Evolutionary conservation across 2,888 invertebrate species (phyloP).

Genomic region (Galeopsomyia nigrocyanea): DNA sequence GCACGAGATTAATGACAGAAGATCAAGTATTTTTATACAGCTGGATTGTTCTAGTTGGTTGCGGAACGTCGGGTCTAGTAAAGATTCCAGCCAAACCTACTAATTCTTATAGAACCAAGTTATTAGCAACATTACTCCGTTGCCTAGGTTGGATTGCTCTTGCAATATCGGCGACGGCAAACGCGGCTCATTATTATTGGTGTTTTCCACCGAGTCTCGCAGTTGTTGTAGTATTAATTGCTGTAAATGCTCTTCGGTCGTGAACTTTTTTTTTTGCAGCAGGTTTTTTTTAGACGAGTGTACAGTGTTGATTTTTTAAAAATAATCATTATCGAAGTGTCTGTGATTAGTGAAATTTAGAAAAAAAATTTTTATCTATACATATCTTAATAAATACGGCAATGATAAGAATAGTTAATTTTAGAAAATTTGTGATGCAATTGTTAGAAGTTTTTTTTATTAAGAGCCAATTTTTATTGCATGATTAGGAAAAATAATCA

Average conservation of each 20-base stretch:
- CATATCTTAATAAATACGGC: no score
- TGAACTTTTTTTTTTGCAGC: constrained; percentile 4
- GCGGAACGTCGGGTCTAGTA: constrained; percentile 58
- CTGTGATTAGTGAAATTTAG: not conserved
- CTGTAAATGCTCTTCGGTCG: constrained; percentile 51
- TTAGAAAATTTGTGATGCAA: not conserved
- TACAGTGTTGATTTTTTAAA: no score
- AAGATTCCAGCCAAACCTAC: constrained; percentile 51
- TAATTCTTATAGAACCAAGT: constrained; percentile 49
- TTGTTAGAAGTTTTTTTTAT: no score
- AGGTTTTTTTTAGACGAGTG: no score
- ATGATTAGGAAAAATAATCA: no score
- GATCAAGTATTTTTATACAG: constrained; percentile 60
- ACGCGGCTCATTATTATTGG: constrained; percentile 61
- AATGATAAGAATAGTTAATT: not conserved
- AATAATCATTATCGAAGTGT: no score
- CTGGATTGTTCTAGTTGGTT: constrained; percentile 60
- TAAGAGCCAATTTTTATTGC: no score
- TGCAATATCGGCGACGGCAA: constrained; percentile 54
- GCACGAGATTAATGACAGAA: constrained; percentile 60
- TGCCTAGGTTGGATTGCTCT: constrained; percentile 60
- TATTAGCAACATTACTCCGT: constrained; percentile 57
- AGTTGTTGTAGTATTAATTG: constrained; percentile 50
- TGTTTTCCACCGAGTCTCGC: constrained; percentile 61
- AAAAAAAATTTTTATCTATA: not conserved